These are phyloP conservation scores for Podilymbus podiceps DNA, from an alignment of 2,113 vertebrate genomes.

Conservation along the genomic window DNA sequence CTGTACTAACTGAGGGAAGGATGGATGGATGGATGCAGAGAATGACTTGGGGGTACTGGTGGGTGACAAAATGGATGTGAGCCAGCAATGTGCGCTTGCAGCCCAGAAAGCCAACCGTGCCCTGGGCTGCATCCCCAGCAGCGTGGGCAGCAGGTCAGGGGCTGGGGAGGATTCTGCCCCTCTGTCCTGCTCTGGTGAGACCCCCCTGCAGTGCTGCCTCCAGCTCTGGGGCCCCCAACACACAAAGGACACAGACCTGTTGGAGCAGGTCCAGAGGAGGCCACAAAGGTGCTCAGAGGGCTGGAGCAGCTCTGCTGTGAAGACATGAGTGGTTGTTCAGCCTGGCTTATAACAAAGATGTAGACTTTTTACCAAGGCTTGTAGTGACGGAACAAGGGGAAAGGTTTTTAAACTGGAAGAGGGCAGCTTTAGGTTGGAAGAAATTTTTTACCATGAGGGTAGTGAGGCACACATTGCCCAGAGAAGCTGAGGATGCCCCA, in stretches of 20 bases:
- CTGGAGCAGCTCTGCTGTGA: neutral
- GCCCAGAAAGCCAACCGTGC: rapidly evolving
- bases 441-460: neutral
- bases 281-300: rapidly evolving
- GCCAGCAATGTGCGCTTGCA: rapidly evolving
- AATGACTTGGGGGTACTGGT: neutral
- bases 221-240: neutral
- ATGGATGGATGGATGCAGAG: rapidly evolving
- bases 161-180: neutral
- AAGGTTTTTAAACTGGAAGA: neutral
- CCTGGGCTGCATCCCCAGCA: neutral
- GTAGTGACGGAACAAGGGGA: neutral
- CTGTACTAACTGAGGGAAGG: neutral
- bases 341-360: neutral
- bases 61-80: neutral
- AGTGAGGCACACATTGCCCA: neutral
- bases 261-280: neutral
- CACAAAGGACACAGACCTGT: neutral
- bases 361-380: neutral
- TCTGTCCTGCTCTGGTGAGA: neutral
- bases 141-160: neutral
- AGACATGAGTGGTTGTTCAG: neutral
- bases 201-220: neutral
- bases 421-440: neutral
- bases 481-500: neutral